phyloP scores from a whole-genome alignment of 2,113 vertebrate genomes.

The Notechis scutatus region DNA sequence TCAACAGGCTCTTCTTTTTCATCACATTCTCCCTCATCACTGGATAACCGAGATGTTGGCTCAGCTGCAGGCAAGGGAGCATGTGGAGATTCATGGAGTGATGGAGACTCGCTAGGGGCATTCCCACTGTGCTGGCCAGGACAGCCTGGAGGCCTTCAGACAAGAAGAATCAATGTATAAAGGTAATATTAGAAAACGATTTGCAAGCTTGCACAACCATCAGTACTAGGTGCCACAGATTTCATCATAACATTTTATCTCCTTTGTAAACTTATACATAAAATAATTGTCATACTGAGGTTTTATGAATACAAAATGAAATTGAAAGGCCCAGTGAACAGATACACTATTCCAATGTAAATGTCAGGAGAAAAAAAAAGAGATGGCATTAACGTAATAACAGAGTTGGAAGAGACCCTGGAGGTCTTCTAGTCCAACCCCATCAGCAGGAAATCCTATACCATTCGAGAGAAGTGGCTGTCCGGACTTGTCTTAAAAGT shows the following conservation, averaged over 20 bases:
- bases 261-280: neutral
- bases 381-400: neutral
- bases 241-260: neutral
- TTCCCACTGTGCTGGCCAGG: conserved; percentile 79
- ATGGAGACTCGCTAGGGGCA: conserved; percentile 77
- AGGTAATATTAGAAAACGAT: neutral
- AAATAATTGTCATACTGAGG: neutral
- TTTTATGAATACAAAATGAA: neutral
- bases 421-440: neutral
- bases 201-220: neutral
- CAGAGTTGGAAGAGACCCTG: neutral
- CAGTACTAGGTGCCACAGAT: neutral
- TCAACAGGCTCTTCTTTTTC: conserved; percentile 91
- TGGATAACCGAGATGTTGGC: conserved; percentile 87
- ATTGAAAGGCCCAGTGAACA: neutral
- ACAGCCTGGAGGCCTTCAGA: conserved; percentile 82
- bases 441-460: neutral
- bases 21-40: conserved; percentile 96
- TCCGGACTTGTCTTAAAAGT: neutral
- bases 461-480: neutral
- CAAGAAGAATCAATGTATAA: conserved; percentile 12
- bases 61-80: conserved; percentile 80
- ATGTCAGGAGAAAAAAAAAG: neutral
- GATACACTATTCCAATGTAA: neutral
- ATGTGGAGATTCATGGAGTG: conserved; percentile 81